Evolutionary conservation across 2,888 invertebrate species (phyloP).

Genomic region (Plutella xylostella): DNA sequence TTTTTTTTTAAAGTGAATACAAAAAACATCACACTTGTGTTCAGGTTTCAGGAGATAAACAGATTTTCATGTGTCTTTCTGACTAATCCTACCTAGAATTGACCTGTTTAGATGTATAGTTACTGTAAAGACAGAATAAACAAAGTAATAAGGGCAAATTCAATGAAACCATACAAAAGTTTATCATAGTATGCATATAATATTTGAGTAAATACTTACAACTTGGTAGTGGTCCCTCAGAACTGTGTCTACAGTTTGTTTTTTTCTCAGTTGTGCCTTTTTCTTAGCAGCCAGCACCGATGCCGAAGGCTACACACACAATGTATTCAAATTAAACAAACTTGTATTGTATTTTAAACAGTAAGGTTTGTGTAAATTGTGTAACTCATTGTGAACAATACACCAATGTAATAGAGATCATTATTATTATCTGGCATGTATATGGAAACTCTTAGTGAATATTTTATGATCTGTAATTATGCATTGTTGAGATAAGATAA

Average conservation of each 20-base stretch:
- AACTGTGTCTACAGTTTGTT: conserved; percentile 50
- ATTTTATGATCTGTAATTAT: no score
- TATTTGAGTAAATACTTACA: conserved; percentile 44
- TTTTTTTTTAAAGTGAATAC: no score
- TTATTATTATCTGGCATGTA: no score
- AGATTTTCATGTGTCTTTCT: not conserved
- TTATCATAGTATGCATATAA: not conserved
- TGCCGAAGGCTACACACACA: conserved; percentile 62
- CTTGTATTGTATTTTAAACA: no score
- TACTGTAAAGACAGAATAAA: not conserved
- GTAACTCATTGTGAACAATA: no score
- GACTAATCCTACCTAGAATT: not conserved
- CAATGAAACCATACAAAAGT: not conserved
- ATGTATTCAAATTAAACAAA: no score
- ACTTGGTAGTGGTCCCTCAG: conserved; percentile 76
- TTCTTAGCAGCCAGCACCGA: conserved; percentile 75
- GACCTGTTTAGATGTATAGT: not conserved
- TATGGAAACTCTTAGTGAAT: no score
- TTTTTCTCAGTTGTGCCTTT: conserved; percentile 72
- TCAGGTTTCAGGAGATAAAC: no score
- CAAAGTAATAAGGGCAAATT: not conserved
- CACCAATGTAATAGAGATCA: no score
- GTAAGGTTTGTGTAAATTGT: no score
- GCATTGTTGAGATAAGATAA: no score
- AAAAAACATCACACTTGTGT: no score